phyloP scores from a whole-genome alignment of 2,888 invertebrate species.

The Mongoloraphidia duomilia region DNA sequence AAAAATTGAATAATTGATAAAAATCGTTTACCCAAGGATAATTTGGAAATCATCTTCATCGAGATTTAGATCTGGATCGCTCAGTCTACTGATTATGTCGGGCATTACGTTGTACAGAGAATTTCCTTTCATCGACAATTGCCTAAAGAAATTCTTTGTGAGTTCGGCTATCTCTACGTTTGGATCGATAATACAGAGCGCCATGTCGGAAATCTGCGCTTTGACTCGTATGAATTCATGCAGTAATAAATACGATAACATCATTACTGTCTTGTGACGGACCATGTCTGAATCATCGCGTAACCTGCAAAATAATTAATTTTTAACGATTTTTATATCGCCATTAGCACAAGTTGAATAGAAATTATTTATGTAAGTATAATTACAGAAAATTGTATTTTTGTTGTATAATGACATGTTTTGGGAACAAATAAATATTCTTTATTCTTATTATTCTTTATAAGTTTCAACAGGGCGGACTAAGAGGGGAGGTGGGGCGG shows the following conservation, averaged over 20 bases:
- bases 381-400: too few relatives aligned
- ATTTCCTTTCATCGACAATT: conserved; percentile 77
- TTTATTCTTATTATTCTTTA: too few relatives aligned
- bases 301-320: conserved; percentile 32
- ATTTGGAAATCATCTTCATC: conserved; percentile 58
- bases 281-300: conserved; percentile 60
- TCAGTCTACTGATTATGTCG: conserved; percentile 81
- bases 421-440: too few relatives aligned
- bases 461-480: too few relatives aligned
- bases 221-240: conserved; percentile 93
- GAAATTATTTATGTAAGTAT: too few relatives aligned
- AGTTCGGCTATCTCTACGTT: conserved; percentile 45
- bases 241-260: conserved; percentile 76
- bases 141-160: conserved; percentile 72
- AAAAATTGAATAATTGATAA: not conserved
- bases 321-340: not conserved
- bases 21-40: conserved; percentile 54
- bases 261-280: conserved; percentile 67
- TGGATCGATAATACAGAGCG: conserved; percentile 63
- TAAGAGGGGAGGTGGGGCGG: too few relatives aligned
- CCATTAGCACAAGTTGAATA: too few relatives aligned
- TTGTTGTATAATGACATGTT: too few relatives aligned
- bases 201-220: conserved; percentile 75
- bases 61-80: conserved; percentile 55
- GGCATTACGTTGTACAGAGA: conserved; percentile 92